Evolutionary conservation across 1,140 invertebrate genomes (phyloP).

Genomic region (Potamilus streckersoni): DNA sequence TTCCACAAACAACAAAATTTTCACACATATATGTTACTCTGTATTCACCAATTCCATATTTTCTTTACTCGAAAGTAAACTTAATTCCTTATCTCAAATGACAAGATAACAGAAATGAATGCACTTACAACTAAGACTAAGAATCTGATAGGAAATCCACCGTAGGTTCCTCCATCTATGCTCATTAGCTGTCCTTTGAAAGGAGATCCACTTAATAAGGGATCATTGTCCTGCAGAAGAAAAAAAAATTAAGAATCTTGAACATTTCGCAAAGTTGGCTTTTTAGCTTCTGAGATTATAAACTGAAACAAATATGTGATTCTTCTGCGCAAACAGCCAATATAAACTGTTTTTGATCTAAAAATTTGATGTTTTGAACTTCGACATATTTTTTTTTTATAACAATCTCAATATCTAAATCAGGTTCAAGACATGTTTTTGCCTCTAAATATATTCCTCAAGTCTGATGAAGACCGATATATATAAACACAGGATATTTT

Average conservation of each 20-base stretch:
- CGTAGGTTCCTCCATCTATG: conserved; percentile 73
- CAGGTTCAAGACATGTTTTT: too few species aligned
- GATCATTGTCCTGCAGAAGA: conserved; percentile 67
- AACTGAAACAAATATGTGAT: too few species aligned
- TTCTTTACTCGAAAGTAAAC: too few species aligned
- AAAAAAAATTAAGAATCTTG: conserved; percentile 9
- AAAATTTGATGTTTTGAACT: not conserved
- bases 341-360: not conserved
- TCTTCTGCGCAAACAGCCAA: not conserved
- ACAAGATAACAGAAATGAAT: not conserved
- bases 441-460: too few species aligned
- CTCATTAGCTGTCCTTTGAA: conserved; percentile 62
- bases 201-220: conserved; percentile 67
- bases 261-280: not conserved
- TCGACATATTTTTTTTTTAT: not conserved
- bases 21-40: too few species aligned
- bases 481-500: too few species aligned
- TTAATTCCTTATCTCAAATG: too few species aligned
- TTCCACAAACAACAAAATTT: too few species aligned
- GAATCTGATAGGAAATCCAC: conserved; percentile 86
- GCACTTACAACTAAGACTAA: conserved; percentile 84
- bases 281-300: too few species aligned
- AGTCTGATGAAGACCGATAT: too few species aligned
- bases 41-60: too few species aligned
- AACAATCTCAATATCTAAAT: not conserved